Percentiles rank a stretch among this genome's conserved stretches.
Evolutionary conservation across 2,888 invertebrate species (phyloP).

Genomic region (Digitonthophagus gazella): DNA sequence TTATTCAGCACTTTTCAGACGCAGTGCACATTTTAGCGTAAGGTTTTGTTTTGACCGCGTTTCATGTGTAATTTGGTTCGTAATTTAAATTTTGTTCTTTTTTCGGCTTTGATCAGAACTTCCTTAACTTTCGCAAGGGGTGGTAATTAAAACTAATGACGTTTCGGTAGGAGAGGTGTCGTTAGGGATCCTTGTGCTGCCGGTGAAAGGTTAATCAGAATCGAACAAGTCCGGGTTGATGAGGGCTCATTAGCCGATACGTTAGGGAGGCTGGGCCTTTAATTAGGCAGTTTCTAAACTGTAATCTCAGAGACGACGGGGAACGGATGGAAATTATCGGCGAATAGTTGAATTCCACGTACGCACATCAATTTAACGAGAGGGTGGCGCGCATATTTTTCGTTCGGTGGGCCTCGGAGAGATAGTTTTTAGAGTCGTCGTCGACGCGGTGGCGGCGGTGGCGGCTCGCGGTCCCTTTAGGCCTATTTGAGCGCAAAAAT

Average conservation of each 20-base stretch:
- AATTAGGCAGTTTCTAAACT: constrained; percentile 42
- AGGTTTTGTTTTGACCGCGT: not conserved
- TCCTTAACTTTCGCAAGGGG: not conserved
- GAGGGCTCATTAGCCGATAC: constrained; percentile 40
- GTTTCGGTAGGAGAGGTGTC: constrained; percentile 16
- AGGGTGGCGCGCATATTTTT: constrained; percentile 54
- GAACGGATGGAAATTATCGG: constrained; percentile 45
- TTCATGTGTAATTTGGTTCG: not conserved
- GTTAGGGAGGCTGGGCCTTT: constrained; percentile 35
- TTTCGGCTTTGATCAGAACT: not conserved
- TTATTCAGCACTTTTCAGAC: not conserved
- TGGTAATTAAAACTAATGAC: constrained; percentile 29
- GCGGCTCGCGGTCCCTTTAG: constrained; percentile 33
- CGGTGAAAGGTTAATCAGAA: constrained; percentile 44
- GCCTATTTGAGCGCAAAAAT: constrained; percentile 51
- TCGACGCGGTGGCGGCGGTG: constrained; percentile 14
- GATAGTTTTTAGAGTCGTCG: constrained; percentile 49
- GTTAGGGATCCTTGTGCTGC: constrained; percentile 29
- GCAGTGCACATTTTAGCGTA: no score
- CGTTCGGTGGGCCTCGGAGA: constrained; percentile 51
- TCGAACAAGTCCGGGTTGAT: constrained; percentile 44
- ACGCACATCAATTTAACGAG: constrained; percentile 55
- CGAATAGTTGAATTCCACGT: constrained; percentile 53
- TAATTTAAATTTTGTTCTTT: not conserved
- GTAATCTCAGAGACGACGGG: constrained; percentile 44